Evolutionary conservation across 2,888 invertebrate species (phyloP), one percentile per base, ranked within the genome.

Genomic region (Orgyia antiqua): DNA sequence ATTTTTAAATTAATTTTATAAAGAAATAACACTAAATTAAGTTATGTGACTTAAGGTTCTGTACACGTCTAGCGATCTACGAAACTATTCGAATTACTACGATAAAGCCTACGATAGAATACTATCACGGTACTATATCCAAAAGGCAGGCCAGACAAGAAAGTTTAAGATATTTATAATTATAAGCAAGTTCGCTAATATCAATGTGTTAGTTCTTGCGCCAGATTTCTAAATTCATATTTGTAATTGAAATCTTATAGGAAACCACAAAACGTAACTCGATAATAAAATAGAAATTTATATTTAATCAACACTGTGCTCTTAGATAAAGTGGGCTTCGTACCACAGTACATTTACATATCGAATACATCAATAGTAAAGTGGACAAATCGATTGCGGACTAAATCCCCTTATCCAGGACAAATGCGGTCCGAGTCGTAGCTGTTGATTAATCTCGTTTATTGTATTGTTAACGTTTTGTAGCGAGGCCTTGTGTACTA

Each of bases 331-430:
- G 23, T 33, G 26, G 11, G 17, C 11, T 36, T 32, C 18, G 26
- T n/a, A n/a, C n/a, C n/a, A n/a, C n/a, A n/a, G n/a, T n/a, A 36
- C 40, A 28, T 29, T 41, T 47, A 29, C 36, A 39, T 45, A 39
- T 33, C 10, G 36, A 31, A 42, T 36, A 33, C 33, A 38, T 33
- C 29, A 27, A 26, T 18, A 32, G 44, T 40, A 34, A 34, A 26
- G 36, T 45, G 27, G 27, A 39, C 33, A 17, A 32, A 36, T 42
- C 29, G 33, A 27, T 29, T 33, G 7, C 13, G 18, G 24, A 18
- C 32, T 11, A 23, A 39, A 37, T 30, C 25, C 33, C 33, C 36
- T 25, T 36, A 33, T 30, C 36, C 12, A 13, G 27, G 27, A 36
- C 8, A 19, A 34, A 28, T 31, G 26, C 21, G 39, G 35, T 36